phyloP scores from a whole-genome alignment of 2,888 invertebrate genomes.

The Xestia sexstrigata region DNA sequence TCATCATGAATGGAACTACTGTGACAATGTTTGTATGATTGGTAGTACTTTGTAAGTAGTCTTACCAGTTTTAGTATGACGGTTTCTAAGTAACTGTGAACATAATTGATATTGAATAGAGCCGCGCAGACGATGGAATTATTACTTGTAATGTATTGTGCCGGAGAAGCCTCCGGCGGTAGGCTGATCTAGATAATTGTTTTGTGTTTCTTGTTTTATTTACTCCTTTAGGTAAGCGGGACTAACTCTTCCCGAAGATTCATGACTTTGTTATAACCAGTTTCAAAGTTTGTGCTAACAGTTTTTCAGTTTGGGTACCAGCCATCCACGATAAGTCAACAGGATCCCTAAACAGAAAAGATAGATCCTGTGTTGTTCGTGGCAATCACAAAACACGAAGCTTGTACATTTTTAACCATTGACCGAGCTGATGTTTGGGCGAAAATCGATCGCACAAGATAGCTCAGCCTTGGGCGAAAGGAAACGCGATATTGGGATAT shows the following conservation, averaged over 20 bases:
- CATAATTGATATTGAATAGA: constrained; percentile 59
- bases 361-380: background rate
- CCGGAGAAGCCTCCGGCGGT: constrained; percentile 29
- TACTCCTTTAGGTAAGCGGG: constrained; percentile 9
- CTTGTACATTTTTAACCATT: constrained; percentile 41
- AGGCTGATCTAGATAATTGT: constrained; percentile 25
- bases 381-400: constrained; percentile 6
- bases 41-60: constrained; percentile 33
- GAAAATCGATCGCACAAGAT: constrained; percentile 31
- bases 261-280: constrained; percentile 1
- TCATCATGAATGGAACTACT: constrained; percentile 57
- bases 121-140: constrained; percentile 23
- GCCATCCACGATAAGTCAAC: background rate
- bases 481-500: constrained; percentile 56
- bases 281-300: background rate
- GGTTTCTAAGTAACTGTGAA: constrained; percentile 53
- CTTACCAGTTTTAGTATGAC: constrained; percentile 52
- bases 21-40: constrained; percentile 53
- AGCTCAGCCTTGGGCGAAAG: constrained; percentile 46
- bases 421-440: constrained; percentile 11
- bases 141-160: constrained; percentile 37
- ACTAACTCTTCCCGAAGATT: background rate
- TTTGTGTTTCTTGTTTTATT: constrained; percentile 32
- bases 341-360: background rate
- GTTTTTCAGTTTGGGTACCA: background rate